phyloP scores from a whole-genome alignment of 2,113 vertebrate species.

The Phasianus colchicus region DNA sequence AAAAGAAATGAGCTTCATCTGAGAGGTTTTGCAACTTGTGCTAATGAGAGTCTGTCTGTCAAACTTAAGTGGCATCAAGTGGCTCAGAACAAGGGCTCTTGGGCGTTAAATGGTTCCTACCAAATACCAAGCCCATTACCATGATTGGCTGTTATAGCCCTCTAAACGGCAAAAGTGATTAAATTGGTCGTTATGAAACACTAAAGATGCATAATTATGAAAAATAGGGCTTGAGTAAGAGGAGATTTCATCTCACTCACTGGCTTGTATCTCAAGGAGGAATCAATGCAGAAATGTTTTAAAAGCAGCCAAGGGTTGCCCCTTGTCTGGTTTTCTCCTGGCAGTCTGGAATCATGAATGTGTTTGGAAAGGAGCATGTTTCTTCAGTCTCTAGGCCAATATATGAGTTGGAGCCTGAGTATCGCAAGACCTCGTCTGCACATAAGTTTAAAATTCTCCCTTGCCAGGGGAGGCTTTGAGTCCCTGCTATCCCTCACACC shows the following conservation, averaged over 20 bases:
- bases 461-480: neutral
- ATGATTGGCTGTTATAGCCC: constrained; percentile 84
- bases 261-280: constrained; percentile 76
- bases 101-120: constrained; percentile 82
- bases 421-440: neutral
- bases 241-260: constrained; percentile 74
- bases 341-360: neutral
- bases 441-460: neutral
- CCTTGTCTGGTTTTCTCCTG: constrained; percentile 38
- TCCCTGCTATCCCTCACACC: neutral
- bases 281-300: constrained; percentile 68
- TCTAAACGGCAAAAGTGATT: constrained; percentile 83
- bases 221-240: constrained; percentile 78
- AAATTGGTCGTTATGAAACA: constrained; percentile 82
- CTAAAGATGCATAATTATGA: constrained; percentile 85
- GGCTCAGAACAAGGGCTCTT: constrained; percentile 81
- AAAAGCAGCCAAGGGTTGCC: constrained; percentile 52
- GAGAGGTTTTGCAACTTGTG: constrained; percentile 76
- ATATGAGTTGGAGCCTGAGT: neutral
- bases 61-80: constrained; percentile 84
- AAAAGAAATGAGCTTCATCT: constrained; percentile 78
- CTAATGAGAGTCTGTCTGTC: constrained; percentile 85
- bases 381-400: neutral
- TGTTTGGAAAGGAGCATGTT: neutral
- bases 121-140: constrained; percentile 85